Evolutionary conservation across 1,140 invertebrate species (phyloP).

Genomic region (Ptiloglossa arizonensis): DNA sequence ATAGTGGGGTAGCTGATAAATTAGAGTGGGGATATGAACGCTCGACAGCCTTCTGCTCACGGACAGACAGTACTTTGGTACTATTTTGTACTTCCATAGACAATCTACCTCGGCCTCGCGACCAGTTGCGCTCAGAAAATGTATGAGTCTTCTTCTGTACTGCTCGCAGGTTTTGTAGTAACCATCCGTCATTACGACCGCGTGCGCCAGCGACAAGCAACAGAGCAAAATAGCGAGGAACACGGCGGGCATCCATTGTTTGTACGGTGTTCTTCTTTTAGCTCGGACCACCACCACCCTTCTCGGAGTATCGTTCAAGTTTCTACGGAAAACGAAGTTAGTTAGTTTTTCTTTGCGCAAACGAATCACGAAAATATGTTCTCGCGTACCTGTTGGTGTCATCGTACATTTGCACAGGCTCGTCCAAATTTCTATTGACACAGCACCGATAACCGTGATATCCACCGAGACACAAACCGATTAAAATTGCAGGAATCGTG

Average conservation of each 20-base stretch:
- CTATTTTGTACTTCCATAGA: no score
- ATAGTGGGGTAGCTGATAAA: no score
- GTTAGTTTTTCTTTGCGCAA: neutral
- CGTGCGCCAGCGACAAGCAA: conserved; percentile 84
- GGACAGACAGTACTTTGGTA: no score
- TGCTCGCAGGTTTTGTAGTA: conserved; percentile 86
- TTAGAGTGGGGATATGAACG: no score
- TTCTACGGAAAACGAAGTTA: conserved; percentile 11
- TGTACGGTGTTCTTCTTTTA: conserved; percentile 81
- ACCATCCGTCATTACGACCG: conserved; percentile 85
- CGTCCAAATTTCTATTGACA: conserved; percentile 80
- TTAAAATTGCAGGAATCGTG: conserved; percentile 82
- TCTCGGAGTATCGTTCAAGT: conserved; percentile 25
- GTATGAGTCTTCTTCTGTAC: conserved; percentile 84
- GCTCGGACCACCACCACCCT: conserved; percentile 83
- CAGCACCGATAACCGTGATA: conserved; percentile 87
- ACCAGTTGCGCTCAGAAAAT: conserved; percentile 75
- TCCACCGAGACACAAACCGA: conserved; percentile 83
- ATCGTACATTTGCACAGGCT: conserved; percentile 66
- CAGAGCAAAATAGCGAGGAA: conserved; percentile 83
- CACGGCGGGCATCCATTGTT: conserved; percentile 84
- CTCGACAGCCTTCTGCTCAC: no score
- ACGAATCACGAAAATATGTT: no score
- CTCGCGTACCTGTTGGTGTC: conserved; percentile 22
- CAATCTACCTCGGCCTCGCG: conserved; percentile 70